These are phyloP conservation scores for Pluvialis apricaria DNA, from an alignment of 2,113 vertebrate species.

Conservation along the genomic window DNA sequence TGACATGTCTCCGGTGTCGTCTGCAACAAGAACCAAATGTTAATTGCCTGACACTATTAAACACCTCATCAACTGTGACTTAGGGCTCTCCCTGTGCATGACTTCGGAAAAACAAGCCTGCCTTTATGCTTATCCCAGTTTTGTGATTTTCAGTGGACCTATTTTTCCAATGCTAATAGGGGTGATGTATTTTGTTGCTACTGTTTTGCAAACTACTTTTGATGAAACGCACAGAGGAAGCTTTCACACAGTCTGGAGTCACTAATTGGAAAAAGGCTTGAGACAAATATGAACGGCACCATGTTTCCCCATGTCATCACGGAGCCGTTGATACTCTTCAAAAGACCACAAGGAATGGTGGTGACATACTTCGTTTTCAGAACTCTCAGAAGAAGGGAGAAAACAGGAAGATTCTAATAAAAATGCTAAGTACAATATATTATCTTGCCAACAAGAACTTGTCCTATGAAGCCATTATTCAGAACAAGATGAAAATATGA, in stretches of 20 bases:
- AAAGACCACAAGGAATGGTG: constrained; percentile 52
- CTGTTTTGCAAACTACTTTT: constrained; percentile 10
- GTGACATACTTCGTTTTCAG: neutral
- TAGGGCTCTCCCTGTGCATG: constrained; percentile 9
- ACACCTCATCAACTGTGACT: constrained; percentile 26
- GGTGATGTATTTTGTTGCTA: neutral
- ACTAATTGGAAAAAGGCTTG: constrained; percentile 54
- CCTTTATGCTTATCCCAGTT: constrained; percentile 32
- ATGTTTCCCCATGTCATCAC: constrained; percentile 38
- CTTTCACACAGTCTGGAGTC: constrained; percentile 33
- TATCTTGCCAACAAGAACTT: neutral
- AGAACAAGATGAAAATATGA: constrained; percentile 28
- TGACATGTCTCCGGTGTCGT: neutral
- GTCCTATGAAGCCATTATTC: neutral
- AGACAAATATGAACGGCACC: constrained; percentile 18
- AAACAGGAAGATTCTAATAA: constrained; percentile 46
- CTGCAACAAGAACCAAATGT: constrained; percentile 6
- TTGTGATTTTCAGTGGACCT: neutral
- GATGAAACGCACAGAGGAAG: neutral
- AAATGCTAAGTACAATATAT: neutral
- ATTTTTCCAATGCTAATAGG: constrained; percentile 28
- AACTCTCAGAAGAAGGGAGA: constrained; percentile 9
- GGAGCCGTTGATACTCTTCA: neutral
- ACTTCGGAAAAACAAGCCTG: constrained; percentile 41
- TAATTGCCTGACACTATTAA: constrained; percentile 50